A percentile compares a stretch with the other conserved stretches of the same genome.
These are phyloP conservation scores for Bombus polaris DNA, from an alignment of 1,140 invertebrate genomes.

Conservation along the genomic window DNA sequence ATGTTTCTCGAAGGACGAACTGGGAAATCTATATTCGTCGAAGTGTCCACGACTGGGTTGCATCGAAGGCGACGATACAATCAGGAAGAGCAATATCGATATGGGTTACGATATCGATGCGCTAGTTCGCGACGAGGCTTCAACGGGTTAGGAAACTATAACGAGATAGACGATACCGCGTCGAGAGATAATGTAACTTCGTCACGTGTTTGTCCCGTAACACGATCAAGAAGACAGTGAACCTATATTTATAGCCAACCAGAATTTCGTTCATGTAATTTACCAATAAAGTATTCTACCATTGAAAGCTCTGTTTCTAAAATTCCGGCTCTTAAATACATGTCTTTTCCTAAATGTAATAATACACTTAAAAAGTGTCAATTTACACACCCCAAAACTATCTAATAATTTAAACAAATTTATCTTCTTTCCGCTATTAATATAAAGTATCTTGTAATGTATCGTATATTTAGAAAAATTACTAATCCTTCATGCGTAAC, in stretches of 20 bases:
- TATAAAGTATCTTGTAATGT: too few relatives aligned
- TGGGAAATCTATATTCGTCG: constrained; percentile 2
- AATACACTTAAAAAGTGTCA: too few relatives aligned
- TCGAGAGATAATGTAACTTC: constrained; percentile 31
- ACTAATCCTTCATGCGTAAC: too few relatives aligned
- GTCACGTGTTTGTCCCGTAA: constrained; percentile 28
- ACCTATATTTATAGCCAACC: background rate
- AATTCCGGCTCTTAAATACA: background rate
- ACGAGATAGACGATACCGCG: constrained; percentile 18
- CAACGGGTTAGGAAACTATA: constrained; percentile 42
- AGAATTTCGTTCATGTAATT: background rate
- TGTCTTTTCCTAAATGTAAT: too few relatives aligned
- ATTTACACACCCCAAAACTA: too few relatives aligned
- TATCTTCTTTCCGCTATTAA: too few relatives aligned
- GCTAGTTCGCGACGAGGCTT: constrained; percentile 21
- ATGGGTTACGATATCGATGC: constrained; percentile 37
- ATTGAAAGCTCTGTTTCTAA: background rate
- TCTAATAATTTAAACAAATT: too few relatives aligned
- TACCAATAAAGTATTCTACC: background rate
- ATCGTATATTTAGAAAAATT: too few relatives aligned
- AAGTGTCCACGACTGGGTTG: background rate
- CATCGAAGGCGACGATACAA: constrained; percentile 9
- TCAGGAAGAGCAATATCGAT: constrained; percentile 26
- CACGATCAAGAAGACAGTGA: constrained; percentile 9
- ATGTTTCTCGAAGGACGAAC: background rate